phyloP scores from a whole-genome alignment of 2,113 vertebrate genomes.

The Parus major region DNA sequence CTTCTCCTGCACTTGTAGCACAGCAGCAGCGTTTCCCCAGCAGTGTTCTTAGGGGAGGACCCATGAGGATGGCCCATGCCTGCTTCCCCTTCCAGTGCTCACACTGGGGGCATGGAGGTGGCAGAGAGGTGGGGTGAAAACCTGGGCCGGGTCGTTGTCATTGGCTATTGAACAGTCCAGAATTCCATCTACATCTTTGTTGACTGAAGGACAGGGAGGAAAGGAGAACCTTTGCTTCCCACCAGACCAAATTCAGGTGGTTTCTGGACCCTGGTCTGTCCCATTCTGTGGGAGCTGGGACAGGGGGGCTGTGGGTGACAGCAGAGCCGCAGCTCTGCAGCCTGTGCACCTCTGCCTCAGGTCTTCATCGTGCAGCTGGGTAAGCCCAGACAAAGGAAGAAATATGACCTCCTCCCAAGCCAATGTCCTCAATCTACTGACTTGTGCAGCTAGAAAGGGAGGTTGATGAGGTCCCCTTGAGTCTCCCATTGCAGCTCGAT shows the following conservation, averaged over 20 bases:
- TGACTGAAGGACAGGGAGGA: rapidly evolving
- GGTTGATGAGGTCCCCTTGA: neutral
- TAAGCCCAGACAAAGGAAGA: neutral
- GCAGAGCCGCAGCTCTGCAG: neutral
- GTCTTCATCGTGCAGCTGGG: neutral
- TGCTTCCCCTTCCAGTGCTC: neutral
- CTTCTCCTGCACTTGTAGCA: neutral
- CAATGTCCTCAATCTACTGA: neutral
- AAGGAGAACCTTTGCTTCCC: neutral
- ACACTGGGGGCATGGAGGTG: neutral
- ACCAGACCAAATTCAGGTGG: neutral
- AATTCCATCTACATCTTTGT: neutral
- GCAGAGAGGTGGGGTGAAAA: neutral
- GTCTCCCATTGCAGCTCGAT: neutral
- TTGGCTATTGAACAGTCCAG: neutral
- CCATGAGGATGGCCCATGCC: neutral
- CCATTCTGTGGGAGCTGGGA: neutral
- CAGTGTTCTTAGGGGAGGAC: neutral
- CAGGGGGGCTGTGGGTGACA: neutral
- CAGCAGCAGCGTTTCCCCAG: neutral
- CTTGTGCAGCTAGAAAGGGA: neutral
- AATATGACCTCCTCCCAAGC: rapidly evolving
- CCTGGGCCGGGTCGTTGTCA: neutral
- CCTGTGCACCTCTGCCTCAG: neutral
- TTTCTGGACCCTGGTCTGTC: neutral